Evolutionary conservation across 2,888 invertebrate genomes (phyloP), one percentile per base, ranked within the genome.

Genomic region (Diachrysia chrysitis): DNA sequence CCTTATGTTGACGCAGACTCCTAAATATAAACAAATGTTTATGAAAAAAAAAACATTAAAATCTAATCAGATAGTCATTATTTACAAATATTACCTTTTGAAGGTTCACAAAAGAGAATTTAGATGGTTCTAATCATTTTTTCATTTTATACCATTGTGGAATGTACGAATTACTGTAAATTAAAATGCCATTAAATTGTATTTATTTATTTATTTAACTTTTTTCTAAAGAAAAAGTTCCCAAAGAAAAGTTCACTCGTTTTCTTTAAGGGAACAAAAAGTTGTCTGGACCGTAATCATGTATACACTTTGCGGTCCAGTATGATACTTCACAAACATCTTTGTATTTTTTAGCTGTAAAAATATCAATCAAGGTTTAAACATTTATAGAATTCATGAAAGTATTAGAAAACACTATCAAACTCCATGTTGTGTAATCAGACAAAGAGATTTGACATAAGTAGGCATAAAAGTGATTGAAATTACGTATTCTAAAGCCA

Each of bases 271-370:
- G 83, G 64, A 90, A 91, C 4, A 89, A 66, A 56, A 90, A 91
- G 69, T 85, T 87, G 0, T 66, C 66, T 0, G 90, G 87, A 63
- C 89, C 85, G 12, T 76, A 82, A 0, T 91, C 89, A 62, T 90
- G 88, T 23, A 87, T 77, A 57, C 91, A 91, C 62, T 89, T 91
- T 0, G 90, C 89, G 12, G 89, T 87, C 84, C 85, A 90, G 67
- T 82, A 91, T 0, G 90, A 82, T 12, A 85, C 88, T 76, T 90
- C 76, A 59, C 76, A 76, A 10, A 89, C 79, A 55, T 90, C 89
- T 69, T 89, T 86, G 69, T 89, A 87, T 17, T 87, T 84, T 61
- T 88, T 87, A 0, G 85, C 91, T 91, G 87, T 64, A 89, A 90
- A 48, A 48, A 1, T 66, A 58, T 25, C 25, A 35, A 48, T 32